Base-by-base conservation (phyloP, 2,888 invertebrate genomes). In the Malachius bipustulatus region DNA sequence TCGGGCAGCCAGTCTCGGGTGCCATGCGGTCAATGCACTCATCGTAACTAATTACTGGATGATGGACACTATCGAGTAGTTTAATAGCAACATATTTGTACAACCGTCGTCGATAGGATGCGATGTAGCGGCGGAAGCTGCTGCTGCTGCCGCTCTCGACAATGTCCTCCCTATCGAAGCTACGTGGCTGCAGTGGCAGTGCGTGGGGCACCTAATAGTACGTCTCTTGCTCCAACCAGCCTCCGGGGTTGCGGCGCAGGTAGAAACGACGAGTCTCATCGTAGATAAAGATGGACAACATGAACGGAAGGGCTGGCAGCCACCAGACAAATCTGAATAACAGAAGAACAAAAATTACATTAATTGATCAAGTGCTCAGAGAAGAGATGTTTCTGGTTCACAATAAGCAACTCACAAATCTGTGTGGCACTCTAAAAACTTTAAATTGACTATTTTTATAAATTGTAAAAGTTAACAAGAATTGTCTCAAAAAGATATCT, bases 151-250 rank as follows among this genome's bases (percentile, higher is more conserved):
- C 24, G n/a, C 6, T 19, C 6, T 8, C 6, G n/a, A n/a, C 6
- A 8, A n/a, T 19, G n/a, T 6, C 6, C 24, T 19, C 6, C 24
- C 6, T 41, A 46, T 47, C 40, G 44, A 45, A 41, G 35, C 38
- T 33, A 34, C 38, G 24, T 19, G 24, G 24, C 35, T 43, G 43
- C 47, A 46, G 43, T 53, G 54, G 54, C 55, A 55, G 55, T 54
- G 50, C 48, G 46, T 48, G 51, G 53, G 51, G 45, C 49, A 48
- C 54, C 73, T 88, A 89, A 73, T 96, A 96, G 73, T 96, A 97
- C 66, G 96, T 97, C 76, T 97, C 96, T 70, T 87, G 83, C 71
- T 97, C 96, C 63, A 97, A 79, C 91, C 93, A 97, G 62, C 96
- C 94, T 60, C 96, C 96, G 48, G 96, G 96, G 69, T 90, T 88